These are phyloP conservation scores for Drosophila miranda DNA, from an alignment of 1,140 invertebrate genomes.

Conservation along the genomic window DNA sequence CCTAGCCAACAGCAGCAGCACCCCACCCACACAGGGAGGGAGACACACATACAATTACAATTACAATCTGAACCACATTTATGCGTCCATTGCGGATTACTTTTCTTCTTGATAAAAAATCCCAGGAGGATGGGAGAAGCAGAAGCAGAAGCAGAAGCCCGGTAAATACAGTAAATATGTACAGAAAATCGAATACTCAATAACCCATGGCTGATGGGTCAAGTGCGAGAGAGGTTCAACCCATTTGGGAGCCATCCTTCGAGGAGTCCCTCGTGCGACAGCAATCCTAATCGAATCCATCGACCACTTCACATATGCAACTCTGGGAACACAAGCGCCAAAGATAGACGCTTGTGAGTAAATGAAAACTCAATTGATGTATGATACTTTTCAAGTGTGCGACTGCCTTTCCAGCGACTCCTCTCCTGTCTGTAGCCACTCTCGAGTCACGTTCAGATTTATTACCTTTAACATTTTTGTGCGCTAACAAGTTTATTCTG, in stretches of 20 bases:
- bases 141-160: not conserved
- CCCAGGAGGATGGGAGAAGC: conserved; percentile 1
- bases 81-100: conserved; percentile 15
- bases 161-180: not conserved
- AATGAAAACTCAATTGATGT: conserved; percentile 51
- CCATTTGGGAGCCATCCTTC: no score
- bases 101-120: not conserved
- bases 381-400: conserved; percentile 17
- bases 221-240: not conserved
- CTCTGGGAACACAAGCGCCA: no score
- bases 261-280: no score
- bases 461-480: conserved; percentile 54
- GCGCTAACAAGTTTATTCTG: conserved; percentile 53
- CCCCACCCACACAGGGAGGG: no score
- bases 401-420: conserved; percentile 1
- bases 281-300: not conserved
- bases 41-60: conserved; percentile 11
- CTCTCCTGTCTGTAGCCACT: conserved; percentile 9
- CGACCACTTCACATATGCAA: conserved; percentile 18
- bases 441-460: conserved; percentile 60
- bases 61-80: conserved; percentile 24
- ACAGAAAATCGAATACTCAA: conserved; percentile 17
- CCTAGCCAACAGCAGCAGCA: not conserved
- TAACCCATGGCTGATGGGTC: conserved; percentile 18
- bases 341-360: not conserved